phyloP scores from a whole-genome alignment of 2,113 vertebrate species.

The Eublepharis macularius region DNA sequence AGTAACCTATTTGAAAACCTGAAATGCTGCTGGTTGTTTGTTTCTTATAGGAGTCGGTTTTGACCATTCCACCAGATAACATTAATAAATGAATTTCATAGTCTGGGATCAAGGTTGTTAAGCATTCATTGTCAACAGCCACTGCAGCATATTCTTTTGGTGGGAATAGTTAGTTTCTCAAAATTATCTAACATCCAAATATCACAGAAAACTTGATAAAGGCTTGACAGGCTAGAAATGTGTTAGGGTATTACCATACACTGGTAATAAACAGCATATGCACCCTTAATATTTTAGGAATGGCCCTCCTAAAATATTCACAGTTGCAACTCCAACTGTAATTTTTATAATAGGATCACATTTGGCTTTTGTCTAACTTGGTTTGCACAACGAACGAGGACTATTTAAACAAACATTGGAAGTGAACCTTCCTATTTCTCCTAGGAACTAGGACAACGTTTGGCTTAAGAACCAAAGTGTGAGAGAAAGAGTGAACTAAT shows the following conservation, averaged over 20 bases:
- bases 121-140: slow-evolving; percentile 1
- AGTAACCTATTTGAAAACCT: slow-evolving; percentile 5
- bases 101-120: not conserved
- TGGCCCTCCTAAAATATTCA: slow-evolving; percentile 47
- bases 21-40: not conserved
- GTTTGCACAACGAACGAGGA: slow-evolving; percentile 51
- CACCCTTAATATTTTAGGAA: slow-evolving; percentile 54
- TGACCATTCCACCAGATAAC: not conserved
- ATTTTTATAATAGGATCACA: slow-evolving; percentile 39
- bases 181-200: slow-evolving; percentile 43
- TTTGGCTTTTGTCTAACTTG: slow-evolving; percentile 52
- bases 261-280: slow-evolving; percentile 28
- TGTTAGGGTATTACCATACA: slow-evolving; percentile 40
- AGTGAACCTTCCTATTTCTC: slow-evolving; percentile 54
- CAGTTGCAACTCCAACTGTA: slow-evolving; percentile 36
- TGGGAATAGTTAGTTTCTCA: slow-evolving; percentile 43
- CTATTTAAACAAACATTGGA: slow-evolving; percentile 58
- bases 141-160: slow-evolving; percentile 15
- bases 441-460: slow-evolving; percentile 53
- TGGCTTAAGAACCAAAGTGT: slow-evolving; percentile 44
- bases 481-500: slow-evolving; percentile 28
- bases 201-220: slow-evolving; percentile 59
- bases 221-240: slow-evolving; percentile 58
- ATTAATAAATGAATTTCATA: slow-evolving; percentile 1
- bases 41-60: not conserved